Evolutionary conservation across 2,113 vertebrate species (phyloP), one percentile per base, ranked within the genome.

Genomic region (Lipophrys pholis): DNA sequence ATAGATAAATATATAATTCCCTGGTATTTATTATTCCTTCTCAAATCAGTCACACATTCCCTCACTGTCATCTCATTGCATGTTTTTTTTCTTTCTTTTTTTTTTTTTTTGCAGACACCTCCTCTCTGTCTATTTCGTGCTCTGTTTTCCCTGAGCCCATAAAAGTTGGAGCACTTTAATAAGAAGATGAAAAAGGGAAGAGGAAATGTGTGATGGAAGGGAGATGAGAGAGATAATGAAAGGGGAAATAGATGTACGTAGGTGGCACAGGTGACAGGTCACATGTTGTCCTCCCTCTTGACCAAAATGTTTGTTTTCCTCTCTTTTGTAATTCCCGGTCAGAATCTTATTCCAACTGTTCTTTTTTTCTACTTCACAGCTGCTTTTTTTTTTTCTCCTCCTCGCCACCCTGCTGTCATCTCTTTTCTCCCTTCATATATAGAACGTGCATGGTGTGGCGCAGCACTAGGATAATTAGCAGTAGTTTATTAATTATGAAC

Each of bases 401-500:
- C 36, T 39, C 12, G 17, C 58, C 41, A 72, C 64, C 38, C 42
- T 7, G 21, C 55, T 42, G 21, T 7, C 61, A 12, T 39, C 53
- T 62, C 49, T 43, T 43, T 66, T 21, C 62, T 71, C 36, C n/a
- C 58, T 53, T 59, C 69, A 7, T 83, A 88, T 87, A 81, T 80
- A 83, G 84, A 77, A 48, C 42, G 64, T 45, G 78, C 68, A 42
- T 61, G 69, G 76, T 50, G 72, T 46, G 67, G 73, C 51, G 79
- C 69, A 12, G 59, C 0, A 43, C 80, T 83, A 14, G 73, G 89
- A 84, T 93, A 91, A 92, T 92, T 92, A 93, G 88, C 90, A 58
- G 75, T 43, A 11, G 79, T 79, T 83, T 79, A 91, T 93, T 89
- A 89, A 93, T 90, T 89, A 91, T 92, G 83, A 89, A 93, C 87